Percentiles rank a stretch among this genome's conserved stretches.
Conservation (phyloP, 2,797 vertebrate genomes). For the Lateolabrax maculatus region DNA sequence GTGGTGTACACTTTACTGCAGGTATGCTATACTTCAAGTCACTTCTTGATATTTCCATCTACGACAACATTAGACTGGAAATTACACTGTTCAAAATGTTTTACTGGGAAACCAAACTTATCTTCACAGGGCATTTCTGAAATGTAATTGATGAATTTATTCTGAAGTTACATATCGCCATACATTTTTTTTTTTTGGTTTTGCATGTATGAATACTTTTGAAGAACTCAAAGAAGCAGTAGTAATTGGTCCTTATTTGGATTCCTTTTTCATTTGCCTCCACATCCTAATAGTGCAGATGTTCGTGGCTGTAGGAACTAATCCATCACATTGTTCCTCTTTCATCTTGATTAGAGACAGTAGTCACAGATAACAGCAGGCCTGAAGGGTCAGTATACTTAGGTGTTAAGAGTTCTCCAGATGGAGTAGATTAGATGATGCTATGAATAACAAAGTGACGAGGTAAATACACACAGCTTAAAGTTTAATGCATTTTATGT, state of each 20-base stretch:
- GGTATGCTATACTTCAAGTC: constrained; percentile 18
- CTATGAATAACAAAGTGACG: background rate
- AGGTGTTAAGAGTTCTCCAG: constrained; percentile 21
- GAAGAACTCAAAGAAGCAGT: background rate
- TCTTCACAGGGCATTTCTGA: background rate
- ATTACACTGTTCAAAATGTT: too few relatives aligned
- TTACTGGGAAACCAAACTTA: background rate
- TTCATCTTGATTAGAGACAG: constrained; percentile 36
- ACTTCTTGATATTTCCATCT: constrained; percentile 18
- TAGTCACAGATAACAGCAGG: constrained; percentile 29
- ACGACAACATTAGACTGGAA: background rate
- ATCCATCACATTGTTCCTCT: constrained; percentile 17
- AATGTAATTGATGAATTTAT: background rate
- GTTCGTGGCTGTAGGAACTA: background rate
- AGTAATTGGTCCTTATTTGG: background rate
- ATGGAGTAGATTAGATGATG: constrained; percentile 28
- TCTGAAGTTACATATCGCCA: too few relatives aligned
- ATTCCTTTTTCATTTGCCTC: background rate
- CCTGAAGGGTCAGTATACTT: constrained; percentile 20
- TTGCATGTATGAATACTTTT: background rate
- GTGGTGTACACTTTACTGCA: background rate
- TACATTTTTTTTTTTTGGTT: too few relatives aligned
- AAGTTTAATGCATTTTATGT: background rate
- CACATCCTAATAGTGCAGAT: background rate
- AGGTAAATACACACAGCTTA: background rate